Percentiles rank a stretch among this genome's conserved stretches.
Evolutionary conservation across 2,113 vertebrate genomes (phyloP).

Genomic region (Platysternon megacephalum): DNA sequence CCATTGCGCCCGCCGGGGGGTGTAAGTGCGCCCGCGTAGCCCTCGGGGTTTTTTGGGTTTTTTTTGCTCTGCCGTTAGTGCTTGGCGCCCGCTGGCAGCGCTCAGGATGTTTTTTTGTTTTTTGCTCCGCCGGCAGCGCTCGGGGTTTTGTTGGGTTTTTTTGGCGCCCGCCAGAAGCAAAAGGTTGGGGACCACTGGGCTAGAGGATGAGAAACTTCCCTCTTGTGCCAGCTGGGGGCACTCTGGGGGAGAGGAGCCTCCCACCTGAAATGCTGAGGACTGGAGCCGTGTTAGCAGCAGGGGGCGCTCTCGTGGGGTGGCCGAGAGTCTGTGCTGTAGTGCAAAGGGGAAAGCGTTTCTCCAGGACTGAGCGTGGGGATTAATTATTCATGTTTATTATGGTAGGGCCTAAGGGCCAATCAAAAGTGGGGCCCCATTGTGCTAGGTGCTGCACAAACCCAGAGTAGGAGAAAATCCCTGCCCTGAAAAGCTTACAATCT

Average conservation of each 20-base stretch:
- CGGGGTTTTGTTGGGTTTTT: too few relatives aligned
- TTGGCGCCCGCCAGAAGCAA: too few relatives aligned
- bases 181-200: too few relatives aligned
- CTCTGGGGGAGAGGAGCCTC: not conserved
- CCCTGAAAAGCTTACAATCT: not conserved
- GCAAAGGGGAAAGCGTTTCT: not conserved
- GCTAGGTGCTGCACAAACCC: not conserved
- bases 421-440: not conserved
- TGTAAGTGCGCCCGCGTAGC: too few relatives aligned
- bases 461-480: not conserved
- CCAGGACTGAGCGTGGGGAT: not conserved
- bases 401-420: not conserved
- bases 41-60: too few relatives aligned
- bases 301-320: not conserved
- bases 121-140: too few relatives aligned
- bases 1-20: too few relatives aligned
- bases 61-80: too few relatives aligned
- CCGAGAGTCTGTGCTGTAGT: not conserved
- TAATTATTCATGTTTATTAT: not conserved
- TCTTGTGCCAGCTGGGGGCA: not conserved
- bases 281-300: not conserved
- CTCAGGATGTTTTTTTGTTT: too few relatives aligned
- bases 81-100: too few relatives aligned
- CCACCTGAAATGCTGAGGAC: not conserved
- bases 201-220: not conserved